Evolutionary conservation across 2,113 vertebrate species (phyloP).

Genomic region (Centropus bengalensis): DNA sequence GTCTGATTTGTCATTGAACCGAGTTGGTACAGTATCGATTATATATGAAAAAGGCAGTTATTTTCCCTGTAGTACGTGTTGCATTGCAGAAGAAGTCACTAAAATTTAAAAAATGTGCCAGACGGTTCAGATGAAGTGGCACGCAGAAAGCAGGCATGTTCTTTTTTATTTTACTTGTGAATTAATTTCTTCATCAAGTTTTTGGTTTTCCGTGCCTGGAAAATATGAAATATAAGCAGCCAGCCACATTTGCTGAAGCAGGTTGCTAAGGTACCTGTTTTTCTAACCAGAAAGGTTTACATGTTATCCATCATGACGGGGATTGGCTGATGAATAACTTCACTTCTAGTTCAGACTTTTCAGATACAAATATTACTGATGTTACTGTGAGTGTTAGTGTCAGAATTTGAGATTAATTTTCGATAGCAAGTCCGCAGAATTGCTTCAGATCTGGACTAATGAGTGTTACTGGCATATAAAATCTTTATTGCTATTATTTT

Average conservation of each 20-base stretch:
- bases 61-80: constrained; percentile 13
- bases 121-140: not conserved
- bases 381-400: constrained; percentile 27
- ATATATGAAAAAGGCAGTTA: constrained; percentile 25
- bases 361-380: constrained; percentile 13
- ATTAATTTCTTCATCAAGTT: not conserved
- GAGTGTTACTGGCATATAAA: constrained; percentile 27
- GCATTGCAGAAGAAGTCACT: constrained; percentile 24
- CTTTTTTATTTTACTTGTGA: not conserved
- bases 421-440: constrained; percentile 16
- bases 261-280: not conserved
- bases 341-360: not conserved
- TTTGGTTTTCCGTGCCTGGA: not conserved
- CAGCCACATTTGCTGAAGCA: not conserved
- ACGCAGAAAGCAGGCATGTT: not conserved
- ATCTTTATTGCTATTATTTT: constrained; percentile 49
- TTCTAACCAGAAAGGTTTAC: not conserved
- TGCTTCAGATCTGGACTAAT: constrained; percentile 31
- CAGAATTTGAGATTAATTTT: constrained; percentile 52
- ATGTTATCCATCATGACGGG: not conserved
- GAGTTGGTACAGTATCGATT: constrained; percentile 14
- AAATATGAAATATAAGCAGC: not conserved
- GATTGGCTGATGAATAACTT: not conserved
- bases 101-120: not conserved
- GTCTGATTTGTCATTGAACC: constrained; percentile 54